phyloP scores from a whole-genome alignment of 2,113 vertebrate genomes.

The Tonatia bakeri region DNA sequence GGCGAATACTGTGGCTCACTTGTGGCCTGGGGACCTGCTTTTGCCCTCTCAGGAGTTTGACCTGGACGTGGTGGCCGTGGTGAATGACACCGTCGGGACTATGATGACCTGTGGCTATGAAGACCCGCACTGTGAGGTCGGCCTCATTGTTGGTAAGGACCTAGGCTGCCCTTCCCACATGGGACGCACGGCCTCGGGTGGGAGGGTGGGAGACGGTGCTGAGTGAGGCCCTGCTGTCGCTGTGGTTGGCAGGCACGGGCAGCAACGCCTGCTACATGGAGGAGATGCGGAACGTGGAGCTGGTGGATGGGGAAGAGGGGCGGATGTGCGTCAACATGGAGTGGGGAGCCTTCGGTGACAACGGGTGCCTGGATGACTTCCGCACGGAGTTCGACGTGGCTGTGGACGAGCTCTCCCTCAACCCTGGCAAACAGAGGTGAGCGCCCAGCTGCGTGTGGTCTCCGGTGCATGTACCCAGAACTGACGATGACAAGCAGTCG shows the following conservation, averaged over 20 bases:
- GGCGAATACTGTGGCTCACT: not conserved
- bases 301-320: conserved; percentile 91
- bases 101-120: conserved; percentile 99
- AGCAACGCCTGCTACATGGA: conserved; percentile 98
- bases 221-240: not conserved
- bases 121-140: conserved; percentile 93
- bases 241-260: conserved; percentile 86
- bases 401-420: conserved; percentile 89
- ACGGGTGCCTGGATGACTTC: conserved; percentile 89
- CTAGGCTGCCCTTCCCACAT: fast-evolving
- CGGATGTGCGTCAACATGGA: conserved; percentile 98
- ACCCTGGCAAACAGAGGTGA: conserved; percentile 92
- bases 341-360: conserved; percentile 97
- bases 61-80: conserved; percentile 93
- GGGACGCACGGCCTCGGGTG: fast-evolving
- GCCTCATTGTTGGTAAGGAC: conserved; percentile 93
- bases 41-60: conserved; percentile 88
- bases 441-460: fast-evolving
- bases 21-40: not conserved
- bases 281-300: conserved; percentile 94
- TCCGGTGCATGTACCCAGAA: not conserved
- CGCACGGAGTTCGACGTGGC: conserved; percentile 87
- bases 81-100: conserved; percentile 97
- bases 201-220: fast-evolving
- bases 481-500: fast-evolving